A percentile compares a stretch with the other conserved stretches of the same genome.
Evolutionary conservation across 2,888 invertebrate species (phyloP).

Genomic region (Tanypteryx hageni): DNA sequence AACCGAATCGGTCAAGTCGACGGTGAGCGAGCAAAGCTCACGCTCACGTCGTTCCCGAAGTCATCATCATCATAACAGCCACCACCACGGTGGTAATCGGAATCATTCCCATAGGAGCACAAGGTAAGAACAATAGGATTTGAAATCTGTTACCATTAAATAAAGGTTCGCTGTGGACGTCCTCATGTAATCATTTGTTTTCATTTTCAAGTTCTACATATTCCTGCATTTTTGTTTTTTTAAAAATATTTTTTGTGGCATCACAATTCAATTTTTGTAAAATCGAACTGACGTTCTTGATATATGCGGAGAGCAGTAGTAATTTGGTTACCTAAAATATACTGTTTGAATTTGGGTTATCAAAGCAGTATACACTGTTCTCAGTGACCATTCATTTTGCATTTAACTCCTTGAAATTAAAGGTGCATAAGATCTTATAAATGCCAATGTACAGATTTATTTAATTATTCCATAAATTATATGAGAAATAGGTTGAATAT

Average conservation of each 20-base stretch:
- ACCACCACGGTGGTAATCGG: constrained; percentile 78
- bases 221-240: not conserved
- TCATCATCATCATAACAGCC: constrained; percentile 72
- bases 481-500: too few relatives aligned
- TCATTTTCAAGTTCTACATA: too few relatives aligned
- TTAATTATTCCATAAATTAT: too few relatives aligned
- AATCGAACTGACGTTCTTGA: too few relatives aligned
- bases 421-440: too few relatives aligned
- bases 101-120: constrained; percentile 83
- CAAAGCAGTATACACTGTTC: not conserved
- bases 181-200: too few relatives aligned
- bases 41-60: constrained; percentile 76
- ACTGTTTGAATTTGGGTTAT: not conserved
- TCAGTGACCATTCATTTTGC: too few relatives aligned
- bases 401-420: too few relatives aligned
- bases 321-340: too few relatives aligned
- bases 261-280: not conserved
- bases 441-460: too few relatives aligned
- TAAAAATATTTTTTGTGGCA: constrained; percentile 62
- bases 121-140: constrained; percentile 76
- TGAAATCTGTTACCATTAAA: constrained; percentile 4
- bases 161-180: not conserved
- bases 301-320: too few relatives aligned
- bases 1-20: constrained; percentile 94
- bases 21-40: constrained; percentile 88